phyloP scores from a whole-genome alignment of 2,888 invertebrate genomes.

The Halictus quadricinctus region DNA sequence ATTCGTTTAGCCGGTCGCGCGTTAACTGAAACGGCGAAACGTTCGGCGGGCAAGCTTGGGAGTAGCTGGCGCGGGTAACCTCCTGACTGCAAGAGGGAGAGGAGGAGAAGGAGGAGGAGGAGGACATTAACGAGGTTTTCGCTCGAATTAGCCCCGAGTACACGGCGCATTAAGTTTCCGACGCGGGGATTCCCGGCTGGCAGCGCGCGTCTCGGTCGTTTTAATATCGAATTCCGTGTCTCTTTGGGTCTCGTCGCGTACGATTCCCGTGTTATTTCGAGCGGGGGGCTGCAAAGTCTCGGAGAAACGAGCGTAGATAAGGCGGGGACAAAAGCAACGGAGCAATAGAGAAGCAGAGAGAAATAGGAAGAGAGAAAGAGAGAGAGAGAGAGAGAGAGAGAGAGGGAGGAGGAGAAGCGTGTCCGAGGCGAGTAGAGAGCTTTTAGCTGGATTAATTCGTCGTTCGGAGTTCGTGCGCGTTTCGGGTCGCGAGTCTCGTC shows the following conservation, averaged over 20 bases:
- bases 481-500: conserved; percentile 39
- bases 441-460: conserved; percentile 79
- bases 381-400: neutral
- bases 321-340: neutral
- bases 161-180: conserved; percentile 71
- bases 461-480: conserved; percentile 21
- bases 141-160: conserved; percentile 76
- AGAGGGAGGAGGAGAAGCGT: neutral
- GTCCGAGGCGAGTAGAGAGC: conserved; percentile 64
- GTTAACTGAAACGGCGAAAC: conserved; percentile 35
- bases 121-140: conserved; percentile 76
- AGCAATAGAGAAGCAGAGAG: neutral
- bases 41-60: conserved; percentile 26
- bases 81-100: neutral
- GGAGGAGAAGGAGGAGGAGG: neutral
- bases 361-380: neutral
- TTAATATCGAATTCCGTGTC: conserved; percentile 73
- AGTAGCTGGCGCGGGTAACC: conserved; percentile 29
- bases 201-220: conserved; percentile 56
- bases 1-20: conserved; percentile 52
- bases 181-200: conserved; percentile 58
- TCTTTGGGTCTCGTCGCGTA: conserved; percentile 59
- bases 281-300: conserved; percentile 26
- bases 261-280: conserved; percentile 32
- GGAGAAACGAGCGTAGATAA: conserved; percentile 16